phyloP scores from a whole-genome alignment of 1,140 invertebrate genomes.

The Micrasema longulum region DNA sequence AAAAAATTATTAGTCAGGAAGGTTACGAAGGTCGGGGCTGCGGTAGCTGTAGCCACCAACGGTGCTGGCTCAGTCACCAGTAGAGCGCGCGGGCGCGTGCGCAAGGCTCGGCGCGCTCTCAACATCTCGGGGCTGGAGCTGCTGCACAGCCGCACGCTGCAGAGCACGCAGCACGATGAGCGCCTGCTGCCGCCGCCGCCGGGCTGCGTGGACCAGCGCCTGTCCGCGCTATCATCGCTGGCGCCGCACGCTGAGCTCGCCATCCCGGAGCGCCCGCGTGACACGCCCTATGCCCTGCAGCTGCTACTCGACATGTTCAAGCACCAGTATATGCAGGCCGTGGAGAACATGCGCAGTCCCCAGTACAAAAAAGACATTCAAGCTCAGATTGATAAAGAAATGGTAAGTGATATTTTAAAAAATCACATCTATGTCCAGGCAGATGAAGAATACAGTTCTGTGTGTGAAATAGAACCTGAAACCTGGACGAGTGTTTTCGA shows the following conservation, averaged over 20 bases:
- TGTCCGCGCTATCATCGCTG: conserved; percentile 78
- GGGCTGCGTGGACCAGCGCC: conserved; percentile 89
- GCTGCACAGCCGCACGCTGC: conserved; percentile 89
- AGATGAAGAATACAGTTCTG: too few relatives aligned
- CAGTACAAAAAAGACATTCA: conserved; percentile 80
- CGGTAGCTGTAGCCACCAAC: conserved; percentile 61
- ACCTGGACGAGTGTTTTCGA: too few relatives aligned
- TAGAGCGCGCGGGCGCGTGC: conserved; percentile 62
- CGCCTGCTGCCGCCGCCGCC: conserved; percentile 84
- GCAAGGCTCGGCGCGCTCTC: conserved; percentile 69
- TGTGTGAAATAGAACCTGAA: too few relatives aligned
- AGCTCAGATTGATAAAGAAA: conserved; percentile 84
- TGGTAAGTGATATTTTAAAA: conserved; percentile 66
- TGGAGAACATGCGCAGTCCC: conserved; percentile 84
- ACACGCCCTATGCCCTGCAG: conserved; percentile 87
- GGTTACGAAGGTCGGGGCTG: neutral
- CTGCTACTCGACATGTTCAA: conserved; percentile 86
- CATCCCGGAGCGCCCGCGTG: conserved; percentile 79
- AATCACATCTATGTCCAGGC: too few relatives aligned
- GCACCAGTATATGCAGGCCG: conserved; percentile 84
- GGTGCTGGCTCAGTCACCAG: conserved; percentile 71
- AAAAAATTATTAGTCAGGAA: conserved; percentile 48
- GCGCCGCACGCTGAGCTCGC: conserved; percentile 82
- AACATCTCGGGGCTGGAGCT: conserved; percentile 81
- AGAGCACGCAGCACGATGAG: conserved; percentile 80